A percentile compares a stretch with the other conserved stretches of the same genome.
These are phyloP conservation scores for fruit fly (Drosophila melanogaster) DNA, from an alignment of 1,140 invertebrate genomes.

Conservation along the genomic window DNA sequence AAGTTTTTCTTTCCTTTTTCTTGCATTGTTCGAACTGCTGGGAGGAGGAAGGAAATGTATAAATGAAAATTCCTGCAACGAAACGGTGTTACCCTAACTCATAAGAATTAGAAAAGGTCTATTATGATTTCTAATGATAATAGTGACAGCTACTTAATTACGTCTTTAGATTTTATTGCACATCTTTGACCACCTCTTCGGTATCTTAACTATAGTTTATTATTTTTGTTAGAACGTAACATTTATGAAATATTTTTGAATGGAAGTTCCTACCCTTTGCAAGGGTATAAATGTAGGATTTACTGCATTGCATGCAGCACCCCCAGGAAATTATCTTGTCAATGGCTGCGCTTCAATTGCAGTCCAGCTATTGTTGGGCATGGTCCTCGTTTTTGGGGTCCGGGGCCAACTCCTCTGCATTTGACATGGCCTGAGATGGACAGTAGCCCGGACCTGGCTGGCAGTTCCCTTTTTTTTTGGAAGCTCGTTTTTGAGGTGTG, in stretches of 20 bases:
- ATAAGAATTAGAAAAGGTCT: not conserved
- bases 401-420: constrained; percentile 26
- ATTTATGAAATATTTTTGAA: not conserved
- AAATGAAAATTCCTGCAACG: not conserved
- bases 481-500: constrained; percentile 69
- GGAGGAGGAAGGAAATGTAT: constrained; percentile 38
- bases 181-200: too few relatives aligned
- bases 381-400: constrained; percentile 43
- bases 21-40: constrained; percentile 54
- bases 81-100: constrained; percentile 6
- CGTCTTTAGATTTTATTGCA: too few relatives aligned
- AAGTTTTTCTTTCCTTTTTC: constrained; percentile 52
- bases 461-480: constrained; percentile 32
- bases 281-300: constrained; percentile 60
- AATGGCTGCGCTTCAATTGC: constrained; percentile 77
- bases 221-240: not conserved
- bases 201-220: too few relatives aligned
- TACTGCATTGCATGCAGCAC: constrained; percentile 67
- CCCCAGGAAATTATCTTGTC: constrained; percentile 78
- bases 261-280: not conserved
- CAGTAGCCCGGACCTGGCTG: constrained; percentile 44
- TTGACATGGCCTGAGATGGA: constrained; percentile 29
- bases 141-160: too few relatives aligned
- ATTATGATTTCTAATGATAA: not conserved
- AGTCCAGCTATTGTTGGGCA: constrained; percentile 50